These are phyloP conservation scores for Astatotilapia flaviijosephi DNA, from an alignment of 2,113 vertebrate genomes.

Conservation along the genomic window DNA sequence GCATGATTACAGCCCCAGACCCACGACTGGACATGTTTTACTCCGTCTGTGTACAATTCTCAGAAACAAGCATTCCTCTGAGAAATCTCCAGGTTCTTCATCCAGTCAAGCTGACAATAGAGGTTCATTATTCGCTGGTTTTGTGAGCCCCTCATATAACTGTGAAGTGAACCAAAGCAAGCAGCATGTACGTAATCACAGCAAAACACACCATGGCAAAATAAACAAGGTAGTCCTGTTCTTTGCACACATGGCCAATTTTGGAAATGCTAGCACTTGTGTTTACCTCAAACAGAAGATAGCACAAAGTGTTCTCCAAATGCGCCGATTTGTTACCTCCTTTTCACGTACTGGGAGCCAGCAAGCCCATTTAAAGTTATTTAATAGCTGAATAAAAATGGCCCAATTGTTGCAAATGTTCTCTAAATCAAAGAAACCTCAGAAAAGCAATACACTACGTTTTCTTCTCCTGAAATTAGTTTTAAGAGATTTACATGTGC, in stretches of 20 bases:
- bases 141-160: background rate
- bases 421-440: background rate
- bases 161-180: slow-evolving; percentile 14
- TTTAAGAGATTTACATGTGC: background rate
- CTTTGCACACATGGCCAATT: slow-evolving; percentile 37
- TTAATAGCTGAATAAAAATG: background rate
- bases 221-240: background rate
- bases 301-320: slow-evolving; percentile 4
- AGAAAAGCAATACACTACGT: background rate
- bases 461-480: background rate
- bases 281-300: slow-evolving; percentile 34
- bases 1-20: slow-evolving; percentile 14
- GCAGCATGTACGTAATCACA: slow-evolving; percentile 4
- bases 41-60: background rate
- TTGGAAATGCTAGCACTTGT: slow-evolving; percentile 36
- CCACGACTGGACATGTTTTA: slow-evolving; percentile 16
- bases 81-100: background rate
- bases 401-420: background rate
- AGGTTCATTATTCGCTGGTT: background rate
- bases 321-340: background rate
- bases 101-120: background rate
- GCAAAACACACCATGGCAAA: slow-evolving; percentile 12
- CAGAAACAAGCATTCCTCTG: background rate
- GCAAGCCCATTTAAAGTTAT: background rate
- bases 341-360: background rate